Percentiles rank a stretch among this genome's conserved stretches.
Conservation (phyloP, 2,888 invertebrate genomes). For the Nematopogon swammerdamellus region DNA sequence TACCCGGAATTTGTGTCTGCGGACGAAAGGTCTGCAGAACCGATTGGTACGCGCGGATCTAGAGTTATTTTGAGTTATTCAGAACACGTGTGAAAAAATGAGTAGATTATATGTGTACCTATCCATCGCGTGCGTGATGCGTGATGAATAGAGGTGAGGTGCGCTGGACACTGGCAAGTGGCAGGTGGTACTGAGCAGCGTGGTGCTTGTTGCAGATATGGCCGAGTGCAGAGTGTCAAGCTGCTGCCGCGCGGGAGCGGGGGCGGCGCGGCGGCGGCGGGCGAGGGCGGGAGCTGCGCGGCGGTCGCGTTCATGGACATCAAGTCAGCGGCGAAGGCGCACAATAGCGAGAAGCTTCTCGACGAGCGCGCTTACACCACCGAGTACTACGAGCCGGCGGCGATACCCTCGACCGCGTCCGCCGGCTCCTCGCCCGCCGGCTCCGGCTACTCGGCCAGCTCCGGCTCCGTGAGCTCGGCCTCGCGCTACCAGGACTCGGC, state of each 20-base stretch:
- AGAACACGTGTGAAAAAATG: too few species aligned
- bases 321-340: slow-evolving; percentile 92
- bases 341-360: slow-evolving; percentile 84
- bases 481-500: slow-evolving; percentile 18
- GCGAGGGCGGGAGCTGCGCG: slow-evolving; percentile 72
- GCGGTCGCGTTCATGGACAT: slow-evolving; percentile 96
- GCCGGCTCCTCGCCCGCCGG: slow-evolving; percentile 53
- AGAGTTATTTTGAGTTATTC: too few species aligned
- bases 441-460: slow-evolving; percentile 62
- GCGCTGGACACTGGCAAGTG: too few species aligned
- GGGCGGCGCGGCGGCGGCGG: slow-evolving; percentile 49
- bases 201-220: slow-evolving; percentile 77
- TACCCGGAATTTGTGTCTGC: too few species aligned
- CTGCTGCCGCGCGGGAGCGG: slow-evolving; percentile 58
- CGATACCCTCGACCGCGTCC: slow-evolving; percentile 62
- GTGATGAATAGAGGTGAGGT: too few species aligned
- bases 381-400: slow-evolving; percentile 87
- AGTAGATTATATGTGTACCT: too few species aligned
- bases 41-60: too few species aligned
- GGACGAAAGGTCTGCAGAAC: too few species aligned
- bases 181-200: too few species aligned
- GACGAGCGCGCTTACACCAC: slow-evolving; percentile 85
- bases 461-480: slow-evolving; percentile 57
- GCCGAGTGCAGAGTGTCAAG: slow-evolving; percentile 96
- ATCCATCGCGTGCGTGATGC: too few species aligned